These are phyloP conservation scores for Melanotaenia boesemani DNA, from an alignment of 2,797 vertebrate genomes.

Conservation along the genomic window DNA sequence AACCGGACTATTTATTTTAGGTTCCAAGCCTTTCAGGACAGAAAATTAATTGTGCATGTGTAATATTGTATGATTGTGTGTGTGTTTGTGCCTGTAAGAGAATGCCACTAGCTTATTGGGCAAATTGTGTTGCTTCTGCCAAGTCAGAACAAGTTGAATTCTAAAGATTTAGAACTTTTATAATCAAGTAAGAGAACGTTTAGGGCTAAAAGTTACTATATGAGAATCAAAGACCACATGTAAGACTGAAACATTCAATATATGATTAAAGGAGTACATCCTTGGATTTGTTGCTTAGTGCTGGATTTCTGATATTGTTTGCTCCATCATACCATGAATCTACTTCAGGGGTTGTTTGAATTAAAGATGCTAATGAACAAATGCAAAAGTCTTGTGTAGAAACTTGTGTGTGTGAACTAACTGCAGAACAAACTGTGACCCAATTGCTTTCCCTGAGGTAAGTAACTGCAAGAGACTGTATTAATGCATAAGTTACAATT, in stretches of 20 bases:
- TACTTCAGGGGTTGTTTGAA: conserved; percentile 2
- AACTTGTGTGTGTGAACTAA: too few species aligned
- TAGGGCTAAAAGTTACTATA: accelerated
- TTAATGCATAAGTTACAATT: conserved; percentile 21
- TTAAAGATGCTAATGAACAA: background rate
- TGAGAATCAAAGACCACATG: background rate
- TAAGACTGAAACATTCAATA: too few species aligned
- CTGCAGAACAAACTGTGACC: too few species aligned
- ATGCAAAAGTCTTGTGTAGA: too few species aligned
- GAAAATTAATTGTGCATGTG: conserved; percentile 28
- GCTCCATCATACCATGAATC: background rate
- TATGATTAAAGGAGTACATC: too few species aligned
- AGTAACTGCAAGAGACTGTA: conserved; percentile 14
- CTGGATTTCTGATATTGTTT: background rate
- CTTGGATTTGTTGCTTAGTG: too few species aligned
- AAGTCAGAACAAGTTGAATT: conserved; percentile 36
- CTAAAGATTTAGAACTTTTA: conserved; percentile 29
- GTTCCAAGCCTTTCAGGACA: conserved; percentile 30
- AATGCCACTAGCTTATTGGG: too few species aligned
- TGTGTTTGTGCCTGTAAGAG: conserved; percentile 10
- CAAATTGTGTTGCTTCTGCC: conserved; percentile 28
- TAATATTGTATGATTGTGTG: background rate
- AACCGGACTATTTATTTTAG: conserved; percentile 29
- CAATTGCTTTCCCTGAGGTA: conserved; percentile 8
- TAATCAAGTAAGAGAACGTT: conserved; percentile 7